phyloP scores from a whole-genome alignment of 2,113 vertebrate species.

The Ranitomeya variabilis region DNA sequence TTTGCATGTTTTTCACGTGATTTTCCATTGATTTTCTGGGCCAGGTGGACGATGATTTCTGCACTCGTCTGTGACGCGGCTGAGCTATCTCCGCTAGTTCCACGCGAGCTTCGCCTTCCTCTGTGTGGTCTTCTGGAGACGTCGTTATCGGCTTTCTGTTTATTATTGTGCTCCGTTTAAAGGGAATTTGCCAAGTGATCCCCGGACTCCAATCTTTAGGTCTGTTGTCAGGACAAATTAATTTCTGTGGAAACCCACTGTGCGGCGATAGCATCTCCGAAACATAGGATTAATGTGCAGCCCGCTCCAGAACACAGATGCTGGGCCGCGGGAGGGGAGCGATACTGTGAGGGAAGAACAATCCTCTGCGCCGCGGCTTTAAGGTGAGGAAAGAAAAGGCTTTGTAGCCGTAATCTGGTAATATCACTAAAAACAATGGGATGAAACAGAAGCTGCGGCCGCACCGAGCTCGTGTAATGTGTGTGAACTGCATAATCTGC shows the following conservation, averaged over 20 bases:
- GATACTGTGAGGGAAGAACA: conserved; percentile 40
- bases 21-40: no score
- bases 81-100: conserved; percentile 55
- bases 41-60: background rate
- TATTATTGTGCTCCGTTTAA: conserved; percentile 75
- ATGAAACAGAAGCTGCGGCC: background rate
- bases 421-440: background rate
- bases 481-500: no score
- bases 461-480: no score
- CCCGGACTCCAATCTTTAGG: conserved; percentile 76
- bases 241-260: conserved; percentile 76
- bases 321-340: conserved; percentile 55
- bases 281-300: conserved; percentile 75
- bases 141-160: conserved; percentile 71
- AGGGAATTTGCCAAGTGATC: conserved; percentile 74
- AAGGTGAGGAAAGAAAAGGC: background rate
- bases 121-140: conserved; percentile 69
- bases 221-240: conserved; percentile 79
- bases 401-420: background rate
- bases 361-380: conserved; percentile 53
- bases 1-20: background rate
- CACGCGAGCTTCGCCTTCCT: conserved; percentile 58
- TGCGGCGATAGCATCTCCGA: conserved; percentile 75
- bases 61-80: background rate
- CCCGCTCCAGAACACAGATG: conserved; percentile 65